These are phyloP conservation scores for Conus betulinus DNA, from an alignment of 1,140 invertebrate species.

Conservation along the genomic window DNA sequence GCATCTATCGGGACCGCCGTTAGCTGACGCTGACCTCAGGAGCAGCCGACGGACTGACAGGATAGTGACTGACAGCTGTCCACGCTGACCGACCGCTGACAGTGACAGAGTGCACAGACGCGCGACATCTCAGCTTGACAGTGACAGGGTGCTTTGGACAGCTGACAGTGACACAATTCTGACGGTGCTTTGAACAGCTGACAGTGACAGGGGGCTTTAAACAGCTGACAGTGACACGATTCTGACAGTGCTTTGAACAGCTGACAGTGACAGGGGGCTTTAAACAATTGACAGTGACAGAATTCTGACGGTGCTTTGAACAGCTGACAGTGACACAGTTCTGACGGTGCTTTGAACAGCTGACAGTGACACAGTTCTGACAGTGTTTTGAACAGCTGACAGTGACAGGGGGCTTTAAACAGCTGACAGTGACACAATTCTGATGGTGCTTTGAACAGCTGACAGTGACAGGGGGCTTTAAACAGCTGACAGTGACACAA, in stretches of 20 bases:
- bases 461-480: constrained; percentile 35
- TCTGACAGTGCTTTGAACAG: background rate
- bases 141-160: constrained; percentile 44
- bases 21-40: constrained; percentile 44
- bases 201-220: constrained; percentile 44
- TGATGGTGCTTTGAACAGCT: background rate
- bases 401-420: constrained; percentile 41
- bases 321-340: constrained; percentile 39
- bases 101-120: constrained; percentile 2
- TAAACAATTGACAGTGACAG: constrained; percentile 17
- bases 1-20: constrained; percentile 19
- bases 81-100: constrained; percentile 11
- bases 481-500: constrained; percentile 40
- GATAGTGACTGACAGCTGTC: constrained; percentile 7
- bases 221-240: constrained; percentile 37
- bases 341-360: constrained; percentile 30
- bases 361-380: constrained; percentile 36
- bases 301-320: no score
- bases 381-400: constrained; percentile 18
- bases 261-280: constrained; percentile 48
- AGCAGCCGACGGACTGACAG: background rate
- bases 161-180: constrained; percentile 42
- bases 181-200: constrained; percentile 32
- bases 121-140: background rate
- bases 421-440: constrained; percentile 17